Conservation (phyloP, 37 sponge, comb jelly and placozoan species). For the Agelas oroides region DNA sequence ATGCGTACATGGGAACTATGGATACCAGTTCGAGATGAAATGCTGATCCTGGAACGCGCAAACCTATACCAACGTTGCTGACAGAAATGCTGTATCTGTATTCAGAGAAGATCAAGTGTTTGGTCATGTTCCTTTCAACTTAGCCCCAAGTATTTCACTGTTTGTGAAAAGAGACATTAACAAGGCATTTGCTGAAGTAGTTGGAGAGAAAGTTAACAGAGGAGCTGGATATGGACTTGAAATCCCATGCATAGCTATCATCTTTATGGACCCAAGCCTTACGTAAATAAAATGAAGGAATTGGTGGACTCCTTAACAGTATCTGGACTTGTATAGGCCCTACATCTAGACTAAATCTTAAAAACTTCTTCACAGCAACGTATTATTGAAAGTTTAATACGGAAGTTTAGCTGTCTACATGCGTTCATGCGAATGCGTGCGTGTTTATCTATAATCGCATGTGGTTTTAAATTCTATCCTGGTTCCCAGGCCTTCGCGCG, state of each 20-base stretch:
- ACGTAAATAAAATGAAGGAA: conserved; percentile 18
- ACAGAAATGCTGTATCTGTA: conserved; percentile 44
- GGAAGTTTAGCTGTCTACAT: too few relatives aligned
- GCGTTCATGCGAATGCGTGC: too few relatives aligned
- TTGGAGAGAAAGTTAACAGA: conserved; percentile 31
- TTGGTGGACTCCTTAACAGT: conserved; percentile 11
- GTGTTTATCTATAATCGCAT: too few relatives aligned
- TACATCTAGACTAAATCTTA: too few relatives aligned
- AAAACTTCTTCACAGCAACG: too few relatives aligned
- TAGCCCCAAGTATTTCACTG: conserved; percentile 30
- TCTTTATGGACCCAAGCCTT: conserved; percentile 15
- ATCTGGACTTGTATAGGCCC: conserved; percentile 10
- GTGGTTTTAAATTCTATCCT: too few relatives aligned
- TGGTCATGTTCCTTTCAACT: conserved; percentile 54
- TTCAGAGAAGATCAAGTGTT: conserved; percentile 25
- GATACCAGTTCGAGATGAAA: conserved; percentile 41
- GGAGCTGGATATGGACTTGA: conserved; percentile 50
- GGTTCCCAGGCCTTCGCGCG: too few relatives aligned
- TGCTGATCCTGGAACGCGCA: conserved; percentile 16
- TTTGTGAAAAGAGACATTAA: conserved; percentile 40
- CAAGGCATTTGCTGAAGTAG: conserved; percentile 34
- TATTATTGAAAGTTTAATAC: too few relatives aligned
- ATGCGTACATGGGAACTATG: conserved; percentile 27
- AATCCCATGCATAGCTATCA: conserved; percentile 14
- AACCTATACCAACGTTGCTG: conserved; percentile 15